Conservation (phyloP, 2,888 invertebrate genomes). For the Cremastinae sp. region DNA sequence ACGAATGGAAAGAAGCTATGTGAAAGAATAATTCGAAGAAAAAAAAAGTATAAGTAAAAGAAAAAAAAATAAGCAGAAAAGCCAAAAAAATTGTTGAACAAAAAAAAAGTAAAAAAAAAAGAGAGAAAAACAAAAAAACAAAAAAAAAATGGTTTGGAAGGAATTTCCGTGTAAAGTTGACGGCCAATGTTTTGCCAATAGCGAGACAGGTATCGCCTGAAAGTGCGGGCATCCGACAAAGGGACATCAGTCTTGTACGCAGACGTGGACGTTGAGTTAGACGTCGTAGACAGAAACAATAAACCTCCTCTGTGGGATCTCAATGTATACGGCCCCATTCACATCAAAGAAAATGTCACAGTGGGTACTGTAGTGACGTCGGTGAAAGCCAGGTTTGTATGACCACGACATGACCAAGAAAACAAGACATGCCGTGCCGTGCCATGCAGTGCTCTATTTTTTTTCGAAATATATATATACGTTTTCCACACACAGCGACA, state of each 20-base stretch:
- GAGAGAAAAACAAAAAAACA: constrained; percentile 66
- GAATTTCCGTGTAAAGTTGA: constrained; percentile 81
- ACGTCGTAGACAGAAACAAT: constrained; percentile 99
- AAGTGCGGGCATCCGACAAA: constrained; percentile 97
- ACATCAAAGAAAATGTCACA: constrained; percentile 99
- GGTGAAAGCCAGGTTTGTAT: constrained; percentile 99
- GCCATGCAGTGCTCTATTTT: constrained; percentile 76
- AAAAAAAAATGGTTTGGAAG: constrained; percentile 69
- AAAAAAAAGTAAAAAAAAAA: constrained; percentile 66
- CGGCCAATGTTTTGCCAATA: constrained; percentile 89
- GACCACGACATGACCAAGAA: constrained; percentile 76
- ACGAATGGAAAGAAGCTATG: constrained; percentile 43
- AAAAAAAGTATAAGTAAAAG: constrained; percentile 57
- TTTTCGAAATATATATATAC: constrained; percentile 32
- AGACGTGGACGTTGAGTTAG: constrained; percentile 98
- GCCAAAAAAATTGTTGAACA: constrained; percentile 58
- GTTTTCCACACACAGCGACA: neutral
- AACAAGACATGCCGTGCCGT: constrained; percentile 76
- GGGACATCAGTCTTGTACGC: constrained; percentile 95
- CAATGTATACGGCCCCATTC: constrained; percentile 97
- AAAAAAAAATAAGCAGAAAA: constrained; percentile 60
- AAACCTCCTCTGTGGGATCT: constrained; percentile 98
- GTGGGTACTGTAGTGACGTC: constrained; percentile 99
- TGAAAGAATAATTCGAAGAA: constrained; percentile 37
- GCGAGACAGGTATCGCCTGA: constrained; percentile 98